A percentile compares a stretch with the other conserved stretches of the same genome.
Conservation (phyloP, 1,140 invertebrate species). For the Hycleus cichorii region DNA sequence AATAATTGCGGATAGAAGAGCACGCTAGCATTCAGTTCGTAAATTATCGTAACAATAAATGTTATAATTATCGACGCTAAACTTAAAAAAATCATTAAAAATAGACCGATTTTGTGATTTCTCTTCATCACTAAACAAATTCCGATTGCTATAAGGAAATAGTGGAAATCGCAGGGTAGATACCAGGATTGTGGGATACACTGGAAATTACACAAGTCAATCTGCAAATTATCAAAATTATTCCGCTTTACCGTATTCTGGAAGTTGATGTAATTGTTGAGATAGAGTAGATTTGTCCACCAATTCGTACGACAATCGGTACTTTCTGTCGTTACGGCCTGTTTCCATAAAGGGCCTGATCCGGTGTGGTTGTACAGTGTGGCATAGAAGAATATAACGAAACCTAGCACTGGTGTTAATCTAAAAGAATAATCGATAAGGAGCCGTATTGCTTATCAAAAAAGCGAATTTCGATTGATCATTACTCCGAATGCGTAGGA, state of each 20-base stretch:
- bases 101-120: conserved; percentile 30
- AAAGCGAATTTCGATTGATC: too few relatives aligned
- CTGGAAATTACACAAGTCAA: conserved; percentile 41
- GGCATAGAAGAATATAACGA: conserved; percentile 36
- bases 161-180: conserved; percentile 69
- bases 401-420: conserved; percentile 33
- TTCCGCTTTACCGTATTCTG: conserved; percentile 37
- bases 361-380: conserved; percentile 32
- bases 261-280: conserved; percentile 50
- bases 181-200: conserved; percentile 71
- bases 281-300: conserved; percentile 50
- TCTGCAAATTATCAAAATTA: not conserved
- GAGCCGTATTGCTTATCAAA: too few relatives aligned
- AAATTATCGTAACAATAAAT: conserved; percentile 43
- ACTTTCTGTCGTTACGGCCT: conserved; percentile 28
- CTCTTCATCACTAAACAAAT: conserved; percentile 47
- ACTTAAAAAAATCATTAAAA: conserved; percentile 20
- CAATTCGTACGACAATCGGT: conserved; percentile 38
- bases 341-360: conserved; percentile 35
- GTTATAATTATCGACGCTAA: conserved; percentile 37
- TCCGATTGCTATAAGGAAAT: conserved; percentile 56
- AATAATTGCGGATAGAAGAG: conserved; percentile 48
- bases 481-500: too few relatives aligned
- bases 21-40: conserved; percentile 42
- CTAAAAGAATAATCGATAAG: conserved; percentile 18